Base-by-base conservation (phyloP, 2,113 vertebrate genomes). In the Tretioscincus oriximinensis region DNA sequence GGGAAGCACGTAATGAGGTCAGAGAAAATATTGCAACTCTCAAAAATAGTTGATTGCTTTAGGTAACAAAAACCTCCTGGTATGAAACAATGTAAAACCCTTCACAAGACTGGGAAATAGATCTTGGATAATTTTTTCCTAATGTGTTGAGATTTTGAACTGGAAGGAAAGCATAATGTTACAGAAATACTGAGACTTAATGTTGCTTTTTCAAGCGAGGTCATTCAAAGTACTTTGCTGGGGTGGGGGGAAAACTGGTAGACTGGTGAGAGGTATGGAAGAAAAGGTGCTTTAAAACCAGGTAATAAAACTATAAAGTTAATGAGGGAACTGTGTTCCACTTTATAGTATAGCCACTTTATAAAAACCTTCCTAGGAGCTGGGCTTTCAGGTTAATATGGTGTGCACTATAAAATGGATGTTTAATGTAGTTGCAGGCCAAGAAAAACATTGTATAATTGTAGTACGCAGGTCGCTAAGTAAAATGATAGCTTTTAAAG, bases 401-500 rank as follows among this genome's bases (percentile, higher is more conserved):
- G 93, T 89, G 87, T 88, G 77, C 63, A 28, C 93, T 84, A 90
- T 95, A 95, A 95, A 95, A 93, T 90, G 84, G 89, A 93, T 91
- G 92, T 93, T 94, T 95, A 93, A 92, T 93, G 94, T 91, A 95
- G 92, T 93, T 90, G 81, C 87, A 90, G 90, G 94, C 95, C 94
- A 95, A 95, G 93, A 79, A 93, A 94, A 96, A 95, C 94, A 92
- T 88, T 88, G 92, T 88, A 90, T 95, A 94, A 95, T 95, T 95
- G 93, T 92, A 93, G 92, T 90, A 87, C 92, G 94, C 92, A 93
- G 92, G 79, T 92, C 76, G 82, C 92, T 90, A 83, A 93, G 95
- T 94, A 93, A 95, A 95, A 92, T 81, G 93, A 95, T 94, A 91
- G 92, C 94, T 93, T 92, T 95, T 93, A 95, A 91, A 93, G 93